Base-by-base conservation (phyloP, 2,888 invertebrate species). In the Scaeva pyrastri region DNA sequence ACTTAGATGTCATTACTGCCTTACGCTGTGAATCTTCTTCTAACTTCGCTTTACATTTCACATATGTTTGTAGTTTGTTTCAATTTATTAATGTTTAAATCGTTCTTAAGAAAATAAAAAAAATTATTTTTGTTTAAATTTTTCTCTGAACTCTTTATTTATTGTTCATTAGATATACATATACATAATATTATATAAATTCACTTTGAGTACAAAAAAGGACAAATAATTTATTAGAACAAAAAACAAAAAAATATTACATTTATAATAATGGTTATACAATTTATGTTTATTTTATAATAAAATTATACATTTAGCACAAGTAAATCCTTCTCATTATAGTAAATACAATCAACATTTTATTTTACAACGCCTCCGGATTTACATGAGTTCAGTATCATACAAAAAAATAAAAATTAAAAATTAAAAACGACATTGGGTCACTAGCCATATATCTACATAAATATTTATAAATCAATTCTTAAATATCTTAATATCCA, bases 81-180 rank as follows among this genome's bases (percentile, higher is more conserved):
- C n/a, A n/a, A n/a, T n/a, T n/a, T n/a, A n/a, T n/a, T n/a, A n/a
- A n/a, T n/a, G n/a, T n/a, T n/a, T n/a, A n/a, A n/a, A n/a, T n/a
- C n/a, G n/a, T n/a, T n/a, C n/a, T n/a, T n/a, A n/a, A n/a, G n/a
- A n/a, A n/a, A n/a, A n/a, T n/a, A 43, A 21, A 58, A 73, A 10
- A 14, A n/a, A 19, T 6, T 50, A 48, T 31, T 31, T 60, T 48
- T 71, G 31, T 45, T 23, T 50, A 8, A 66, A 14, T 70, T 83
- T n/a, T 83, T 83, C 36, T 70, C 62, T 39, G 83, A 87, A 87
- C 87, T 83, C 55, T 83, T 83, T 83, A 87, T 87, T 31, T 87
- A 36, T 31, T 75, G 87, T 79, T 83, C 87, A 72, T 55, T 79
- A 75, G 11, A 14, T 60, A 50, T 21, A 3, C 10, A 48, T 48